These are phyloP conservation scores for Rhinichthys klamathensis DNA, from an alignment of 2,113 vertebrate species.

Conservation along the genomic window DNA sequence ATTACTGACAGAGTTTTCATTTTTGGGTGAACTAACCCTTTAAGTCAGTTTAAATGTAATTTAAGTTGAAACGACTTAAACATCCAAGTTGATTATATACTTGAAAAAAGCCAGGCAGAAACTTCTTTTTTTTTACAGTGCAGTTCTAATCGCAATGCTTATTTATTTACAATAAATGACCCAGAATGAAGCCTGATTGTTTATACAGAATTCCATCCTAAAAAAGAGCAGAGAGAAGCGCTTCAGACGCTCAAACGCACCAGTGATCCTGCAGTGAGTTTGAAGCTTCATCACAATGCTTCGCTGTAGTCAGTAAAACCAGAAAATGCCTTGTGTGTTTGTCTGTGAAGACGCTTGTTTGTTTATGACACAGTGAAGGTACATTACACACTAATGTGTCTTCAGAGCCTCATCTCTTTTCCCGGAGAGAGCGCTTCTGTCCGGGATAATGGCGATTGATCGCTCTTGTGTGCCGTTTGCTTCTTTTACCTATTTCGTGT, in stretches of 20 bases:
- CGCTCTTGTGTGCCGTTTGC: neutral
- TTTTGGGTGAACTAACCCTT: no score
- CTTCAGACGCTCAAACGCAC: neutral
- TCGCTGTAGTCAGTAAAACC: constrained; percentile 1
- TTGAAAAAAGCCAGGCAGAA: no score
- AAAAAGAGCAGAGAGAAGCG: neutral
- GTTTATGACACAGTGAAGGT: constrained; percentile 39
- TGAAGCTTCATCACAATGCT: neutral
- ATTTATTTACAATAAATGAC: neutral
- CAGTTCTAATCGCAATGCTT: neutral
- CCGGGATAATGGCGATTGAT: constrained; percentile 34
- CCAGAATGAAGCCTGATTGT: neutral
- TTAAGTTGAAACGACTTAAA: no score
- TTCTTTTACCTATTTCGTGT: neutral
- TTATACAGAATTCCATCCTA: neutral
- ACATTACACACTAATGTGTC: constrained; percentile 40
- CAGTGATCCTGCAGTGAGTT: constrained; percentile 1
- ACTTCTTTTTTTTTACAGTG: no score
- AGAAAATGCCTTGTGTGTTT: constrained; percentile 27
- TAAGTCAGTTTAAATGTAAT: no score
- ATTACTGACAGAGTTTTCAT: no score
- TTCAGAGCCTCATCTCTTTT: constrained; percentile 13
- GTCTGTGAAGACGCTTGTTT: constrained; percentile 32
- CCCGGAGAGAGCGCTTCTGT: constrained; percentile 13
- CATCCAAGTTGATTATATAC: no score